A percentile compares a stretch with the other conserved stretches of the same genome.
These are phyloP conservation scores for cattle (Bos taurus) DNA, from an alignment of 2,113 vertebrate species.

Conservation along the genomic window ARS-UCD2.0 NC_037342.1:78021001-78021500, in stretches of 20 bases:
- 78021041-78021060: not conserved
- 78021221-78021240: not conserved
- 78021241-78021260: not conserved
- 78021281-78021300: not conserved
- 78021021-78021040: not conserved
- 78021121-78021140: not conserved
- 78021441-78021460: not conserved
- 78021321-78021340: not conserved
- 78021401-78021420: not conserved
- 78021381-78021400: not conserved
- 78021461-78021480: not conserved
- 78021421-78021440: not conserved
- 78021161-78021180: not conserved
- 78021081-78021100: not conserved
- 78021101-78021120: not conserved
- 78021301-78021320: not conserved
- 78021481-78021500: not conserved
- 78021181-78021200: not conserved
- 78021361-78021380: not conserved
- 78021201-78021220: not conserved
- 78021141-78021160: not conserved
- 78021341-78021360: not conserved
- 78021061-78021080: not conserved
- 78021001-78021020: constrained; percentile 5
- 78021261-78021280: not conserved